Base-by-base conservation (phyloP, 2,888 invertebrate genomes). In the Drosophila anomalata region DNA sequence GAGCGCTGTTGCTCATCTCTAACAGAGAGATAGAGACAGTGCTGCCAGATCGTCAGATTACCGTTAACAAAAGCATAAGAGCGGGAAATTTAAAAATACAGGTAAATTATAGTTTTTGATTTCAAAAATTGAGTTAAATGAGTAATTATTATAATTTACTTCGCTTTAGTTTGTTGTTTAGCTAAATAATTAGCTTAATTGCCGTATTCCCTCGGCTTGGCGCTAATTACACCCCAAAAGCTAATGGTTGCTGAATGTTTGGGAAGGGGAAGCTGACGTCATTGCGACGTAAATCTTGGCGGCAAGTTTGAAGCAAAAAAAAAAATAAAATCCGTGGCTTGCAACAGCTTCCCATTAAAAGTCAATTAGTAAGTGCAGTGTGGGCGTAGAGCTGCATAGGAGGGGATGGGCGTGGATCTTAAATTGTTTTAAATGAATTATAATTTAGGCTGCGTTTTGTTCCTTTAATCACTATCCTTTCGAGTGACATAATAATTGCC, bases 311-410 rank as follows among this genome's bases (percentile, higher is more conserved):
- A 20, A 57, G 7, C 20, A n/a, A 9, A 17, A 41, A 51, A 2
- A 51, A 57, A 51, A 62, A n/a, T n/a, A 46, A 22, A 20, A 41
- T 48, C 31, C 11, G 9, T 6, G 7, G 51, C 17, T 41, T 39
- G 39, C 31, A 77, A 78, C 55, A 75, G 58, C 51, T 75, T 72
- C 6, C 11, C 6, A n/a, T 56, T 36, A 69, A 69, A 60, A 41
- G 48, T 36, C 47, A 56, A 65, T 67, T 60, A 36, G 41, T 53
- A 36, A 36, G 36, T 7, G 51, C 58, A 52, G 48, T 42, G 62
- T n/a, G 14, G 11, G 31, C 24, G 9, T 17, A 9, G 17, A n/a
- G 14, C 20, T 47, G 17, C 17, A 1, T 17, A 17, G 17, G 6
- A 6, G 33, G 14, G 33, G 22, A 24, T 5, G 26, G 12, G 14